Base-by-base conservation (phyloP, 2,797 vertebrate genomes). In the Peromyscus attwateri region DNA sequence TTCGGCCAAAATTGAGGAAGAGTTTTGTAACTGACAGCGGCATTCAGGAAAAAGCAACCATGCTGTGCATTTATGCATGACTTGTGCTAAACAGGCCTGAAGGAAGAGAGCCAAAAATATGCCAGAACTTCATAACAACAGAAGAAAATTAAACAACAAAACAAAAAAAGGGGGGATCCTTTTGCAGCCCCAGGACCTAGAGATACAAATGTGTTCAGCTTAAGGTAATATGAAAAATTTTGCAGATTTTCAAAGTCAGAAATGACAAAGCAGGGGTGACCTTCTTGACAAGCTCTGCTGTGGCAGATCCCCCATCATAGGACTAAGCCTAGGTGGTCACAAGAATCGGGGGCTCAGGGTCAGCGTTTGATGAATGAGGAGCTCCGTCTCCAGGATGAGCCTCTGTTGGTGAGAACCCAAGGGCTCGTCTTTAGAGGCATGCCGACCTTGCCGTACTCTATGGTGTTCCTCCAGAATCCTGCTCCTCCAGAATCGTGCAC, bases 121-220 rank as follows among this genome's bases (percentile, higher is more conserved):
- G 83, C 34, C 76, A 90, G 94, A 96, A 76, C 75, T 77, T 90
- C 89, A 66, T 40, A 60, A 95, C 93, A 93, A 94, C 62, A 85
- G 3, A 27, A 76, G 37, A 76, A 75, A 8, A 46, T 55, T 14
- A 55, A 55, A 55, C 52, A 55, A 55, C 13, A 16, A 55, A 55
- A 55, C 14, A 66, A 12, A 37, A 25, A 25, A 57, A 14, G 2
- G 23, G 46, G 46, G n/a, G 43, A 5, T n/a, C 84, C 49, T 31
- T 60, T 84, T 84, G 89, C 76, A 92, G 62, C 11, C 57, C 82
- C 0, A 1, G 29, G 62, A 64, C 70, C 91, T 92, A 82, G 49
- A 96, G 79, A 95, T 83, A 19, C 29, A 34, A 46, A 8, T 21
- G 62, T 68, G 68, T 68, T n/a, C 91, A 55, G 46, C 62, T 89